A percentile compares a stretch with the other conserved stretches of the same genome.
Conservation (phyloP, 1,140 invertebrate genomes). For the Bombus confusus region DNA sequence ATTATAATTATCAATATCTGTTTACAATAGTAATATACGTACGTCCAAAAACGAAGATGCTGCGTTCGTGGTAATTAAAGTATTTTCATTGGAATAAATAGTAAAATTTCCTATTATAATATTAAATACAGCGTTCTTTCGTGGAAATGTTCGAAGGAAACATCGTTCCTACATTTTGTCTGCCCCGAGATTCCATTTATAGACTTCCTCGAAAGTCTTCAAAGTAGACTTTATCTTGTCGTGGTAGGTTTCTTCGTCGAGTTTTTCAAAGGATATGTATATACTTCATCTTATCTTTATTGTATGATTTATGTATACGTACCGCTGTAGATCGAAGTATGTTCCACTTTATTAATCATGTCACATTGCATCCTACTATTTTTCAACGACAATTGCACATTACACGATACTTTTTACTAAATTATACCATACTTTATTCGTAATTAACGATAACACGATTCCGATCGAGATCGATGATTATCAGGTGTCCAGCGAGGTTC, state of each 20-base stretch:
- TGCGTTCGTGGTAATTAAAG: neutral
- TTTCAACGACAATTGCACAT: neutral
- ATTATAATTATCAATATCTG: neutral
- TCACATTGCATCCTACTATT: neutral
- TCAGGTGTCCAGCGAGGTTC: neutral
- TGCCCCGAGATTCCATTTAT: neutral
- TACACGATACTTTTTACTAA: neutral
- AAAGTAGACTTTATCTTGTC: neutral
- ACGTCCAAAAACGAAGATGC: neutral
- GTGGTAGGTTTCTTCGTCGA: neutral
- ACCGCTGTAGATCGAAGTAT: neutral
- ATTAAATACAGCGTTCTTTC: neutral
- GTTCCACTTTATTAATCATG: neutral
- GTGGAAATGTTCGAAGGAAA: neutral
- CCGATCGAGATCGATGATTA: neutral
- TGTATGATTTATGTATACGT: neutral
- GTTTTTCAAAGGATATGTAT: neutral
- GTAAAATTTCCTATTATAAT: neutral
- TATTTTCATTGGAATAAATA: neutral
- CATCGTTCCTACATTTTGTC: neutral
- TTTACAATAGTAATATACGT: neutral
- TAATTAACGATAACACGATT: neutral
- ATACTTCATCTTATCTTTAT: neutral
- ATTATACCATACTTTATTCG: neutral
- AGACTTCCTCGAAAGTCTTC: neutral